Conservation (phyloP, 37 sponge, comb jelly and placozoan genomes). For the Mnemiopsis leidyi region DNA sequence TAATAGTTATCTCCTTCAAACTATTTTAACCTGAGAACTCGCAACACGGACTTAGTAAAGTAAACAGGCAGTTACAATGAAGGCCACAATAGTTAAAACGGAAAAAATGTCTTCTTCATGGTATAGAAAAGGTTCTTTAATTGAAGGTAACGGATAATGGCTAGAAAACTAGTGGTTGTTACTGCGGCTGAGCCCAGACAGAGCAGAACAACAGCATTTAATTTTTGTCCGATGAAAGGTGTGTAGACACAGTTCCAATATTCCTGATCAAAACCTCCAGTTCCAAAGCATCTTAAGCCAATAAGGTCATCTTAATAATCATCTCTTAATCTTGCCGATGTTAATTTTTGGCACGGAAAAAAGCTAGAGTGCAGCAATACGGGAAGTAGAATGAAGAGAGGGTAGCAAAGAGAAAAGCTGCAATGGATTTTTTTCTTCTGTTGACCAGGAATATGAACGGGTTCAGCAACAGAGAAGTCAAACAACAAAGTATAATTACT, state of each 20-base stretch:
- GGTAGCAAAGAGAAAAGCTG: background rate
- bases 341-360: no score
- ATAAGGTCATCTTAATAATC: no score
- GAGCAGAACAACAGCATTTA: background rate
- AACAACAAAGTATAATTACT: background rate
- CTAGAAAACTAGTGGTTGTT: background rate
- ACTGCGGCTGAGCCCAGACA: background rate
- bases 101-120: background rate
- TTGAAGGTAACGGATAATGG: background rate
- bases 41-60: no score
- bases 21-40: no score
- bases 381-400: background rate
- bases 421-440: background rate
- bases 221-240: background rate
- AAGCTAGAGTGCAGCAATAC: background rate
- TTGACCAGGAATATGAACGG: background rate
- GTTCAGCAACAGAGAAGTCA: background rate
- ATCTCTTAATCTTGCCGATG: no score
- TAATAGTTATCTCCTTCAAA: no score
- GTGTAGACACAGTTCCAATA: background rate
- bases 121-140: background rate
- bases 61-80: background rate
- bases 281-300: background rate
- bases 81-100: background rate
- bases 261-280: no score